These are phyloP conservation scores for Manis pentadactyla DNA, from an alignment of 2,797 vertebrate species.

Conservation along the genomic window DNA sequence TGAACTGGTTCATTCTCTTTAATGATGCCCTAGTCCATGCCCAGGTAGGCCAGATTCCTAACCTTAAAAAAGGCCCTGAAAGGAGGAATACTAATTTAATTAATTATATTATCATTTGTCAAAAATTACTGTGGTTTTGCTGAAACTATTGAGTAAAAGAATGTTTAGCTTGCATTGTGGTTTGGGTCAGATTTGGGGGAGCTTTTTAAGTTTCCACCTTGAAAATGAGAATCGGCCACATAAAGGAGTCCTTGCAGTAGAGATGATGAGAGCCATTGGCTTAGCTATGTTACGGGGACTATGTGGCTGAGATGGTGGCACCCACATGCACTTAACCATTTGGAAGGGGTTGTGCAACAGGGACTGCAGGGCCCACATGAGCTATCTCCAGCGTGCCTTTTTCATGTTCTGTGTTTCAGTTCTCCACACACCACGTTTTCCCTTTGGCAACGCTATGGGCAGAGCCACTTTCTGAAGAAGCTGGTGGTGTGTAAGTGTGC, in stretches of 20 bases:
- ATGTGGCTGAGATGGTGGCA: background rate
- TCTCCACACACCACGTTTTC: conserved; percentile 98
- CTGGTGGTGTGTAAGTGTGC: conserved; percentile 92
- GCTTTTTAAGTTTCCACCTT: background rate
- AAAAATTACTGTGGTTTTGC: conserved; percentile 35
- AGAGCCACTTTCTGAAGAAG: conserved; percentile 95
- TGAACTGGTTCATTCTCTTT: conserved; percentile 98
- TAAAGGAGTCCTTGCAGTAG: background rate
- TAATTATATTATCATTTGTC: background rate
- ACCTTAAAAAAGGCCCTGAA: background rate
- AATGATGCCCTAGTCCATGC: conserved; percentile 96
- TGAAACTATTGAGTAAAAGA: background rate
- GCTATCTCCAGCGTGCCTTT: background rate
- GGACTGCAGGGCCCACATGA: too few species aligned
- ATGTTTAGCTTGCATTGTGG: background rate
- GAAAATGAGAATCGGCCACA: background rate
- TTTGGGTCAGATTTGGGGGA: background rate
- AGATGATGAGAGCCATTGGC: background rate
- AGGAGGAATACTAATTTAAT: background rate
- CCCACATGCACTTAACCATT: background rate
- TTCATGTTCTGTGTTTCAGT: conserved; percentile 87
- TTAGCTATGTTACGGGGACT: background rate
- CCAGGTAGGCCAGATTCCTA: conserved; percentile 88
- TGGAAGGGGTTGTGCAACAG: background rate
- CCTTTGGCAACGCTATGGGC: conserved; percentile 96